These are phyloP conservation scores for Luscinia luscinia DNA, from an alignment of 2,797 vertebrate species.

Conservation along the genomic window DNA sequence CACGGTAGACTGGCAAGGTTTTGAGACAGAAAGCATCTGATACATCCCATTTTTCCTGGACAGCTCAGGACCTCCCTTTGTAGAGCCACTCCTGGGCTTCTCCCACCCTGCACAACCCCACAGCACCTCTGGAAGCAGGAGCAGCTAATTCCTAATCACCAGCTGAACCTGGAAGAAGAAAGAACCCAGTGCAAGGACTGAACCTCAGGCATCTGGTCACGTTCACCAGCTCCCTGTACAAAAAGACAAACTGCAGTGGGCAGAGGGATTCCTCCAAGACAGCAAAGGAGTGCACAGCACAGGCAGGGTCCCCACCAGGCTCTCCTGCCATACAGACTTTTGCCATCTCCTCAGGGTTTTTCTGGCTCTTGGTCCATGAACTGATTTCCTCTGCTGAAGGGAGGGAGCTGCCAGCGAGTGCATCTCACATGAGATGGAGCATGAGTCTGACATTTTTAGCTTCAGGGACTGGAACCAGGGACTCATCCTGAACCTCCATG, in stretches of 20 bases:
- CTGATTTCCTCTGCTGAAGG: background rate
- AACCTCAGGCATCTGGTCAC: background rate
- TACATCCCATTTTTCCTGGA: background rate
- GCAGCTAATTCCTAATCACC: background rate
- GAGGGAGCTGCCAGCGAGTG: background rate
- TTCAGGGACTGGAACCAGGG: background rate
- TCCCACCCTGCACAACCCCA: background rate
- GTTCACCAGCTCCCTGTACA: background rate
- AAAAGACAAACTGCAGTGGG: background rate
- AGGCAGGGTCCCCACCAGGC: background rate
- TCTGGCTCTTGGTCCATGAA: background rate
- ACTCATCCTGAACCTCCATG: background rate
- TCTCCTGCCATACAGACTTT: background rate
- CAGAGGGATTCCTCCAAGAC: background rate
- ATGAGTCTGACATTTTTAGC: accelerated
- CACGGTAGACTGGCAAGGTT: background rate
- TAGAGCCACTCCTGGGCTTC: background rate
- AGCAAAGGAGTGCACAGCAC: accelerated
- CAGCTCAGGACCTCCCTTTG: background rate
- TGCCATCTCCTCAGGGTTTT: background rate
- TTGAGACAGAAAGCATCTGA: background rate
- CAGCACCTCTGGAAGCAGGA: background rate
- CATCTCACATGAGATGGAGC: accelerated
- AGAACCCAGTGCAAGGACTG: background rate
- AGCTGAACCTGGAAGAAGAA: background rate